These are phyloP conservation scores for Troglohyphantes excavatus DNA, from an alignment of 2,888 invertebrate species.

Conservation along the genomic window DNA sequence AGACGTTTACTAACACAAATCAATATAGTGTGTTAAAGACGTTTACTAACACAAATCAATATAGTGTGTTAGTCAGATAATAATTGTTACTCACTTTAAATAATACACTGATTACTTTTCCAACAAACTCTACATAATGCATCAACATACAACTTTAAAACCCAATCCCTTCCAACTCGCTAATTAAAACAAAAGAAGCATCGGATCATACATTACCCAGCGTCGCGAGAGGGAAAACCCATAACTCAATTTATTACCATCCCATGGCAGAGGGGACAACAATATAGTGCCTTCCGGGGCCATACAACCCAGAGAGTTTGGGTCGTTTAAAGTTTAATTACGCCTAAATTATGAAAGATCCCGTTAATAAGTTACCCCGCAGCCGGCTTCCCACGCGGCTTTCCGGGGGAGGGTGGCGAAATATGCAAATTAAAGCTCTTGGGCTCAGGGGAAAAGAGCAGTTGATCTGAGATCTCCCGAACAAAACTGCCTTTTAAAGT, in stretches of 20 bases:
- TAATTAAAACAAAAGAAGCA: constrained; percentile 15
- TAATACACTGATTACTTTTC: no score
- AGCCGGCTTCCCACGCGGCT: not conserved
- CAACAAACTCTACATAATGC: no score
- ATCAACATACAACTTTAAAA: not conserved
- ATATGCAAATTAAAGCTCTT: constrained; percentile 31
- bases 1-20: no score
- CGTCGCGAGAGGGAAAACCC: constrained; percentile 13
- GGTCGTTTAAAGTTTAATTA: constrained; percentile 66
- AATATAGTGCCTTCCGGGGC: not conserved
- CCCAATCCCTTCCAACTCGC: not conserved
- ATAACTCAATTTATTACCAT: constrained; percentile 47
- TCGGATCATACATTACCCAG: not conserved
- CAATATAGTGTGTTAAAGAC: no score
- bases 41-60: no score
- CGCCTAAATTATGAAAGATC: constrained; percentile 61
- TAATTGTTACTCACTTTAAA: no score
- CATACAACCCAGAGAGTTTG: constrained; percentile 13
- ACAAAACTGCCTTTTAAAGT: not conserved
- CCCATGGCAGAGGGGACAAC: constrained; percentile 26
- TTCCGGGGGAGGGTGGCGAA: constrained; percentile 6
- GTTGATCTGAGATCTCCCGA: constrained; percentile 49
- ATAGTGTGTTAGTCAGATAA: no score
- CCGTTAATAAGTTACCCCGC: constrained; percentile 50
- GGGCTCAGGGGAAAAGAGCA: constrained; percentile 30